These are phyloP conservation scores for Furcifer pardalis DNA, from an alignment of 2,797 vertebrate species.

Conservation along the genomic window DNA sequence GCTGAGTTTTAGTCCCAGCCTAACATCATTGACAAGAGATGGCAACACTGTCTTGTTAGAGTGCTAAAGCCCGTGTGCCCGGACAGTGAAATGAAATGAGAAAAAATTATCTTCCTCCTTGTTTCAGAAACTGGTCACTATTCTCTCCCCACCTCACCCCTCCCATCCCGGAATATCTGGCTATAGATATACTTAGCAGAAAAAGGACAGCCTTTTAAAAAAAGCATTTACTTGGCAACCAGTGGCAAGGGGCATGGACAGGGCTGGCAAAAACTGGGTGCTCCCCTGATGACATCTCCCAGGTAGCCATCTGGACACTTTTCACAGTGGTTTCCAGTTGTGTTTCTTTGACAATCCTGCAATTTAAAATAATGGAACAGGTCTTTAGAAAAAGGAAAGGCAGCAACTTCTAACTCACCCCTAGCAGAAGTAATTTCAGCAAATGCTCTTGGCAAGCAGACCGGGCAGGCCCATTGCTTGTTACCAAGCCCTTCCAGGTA, in stretches of 20 bases:
- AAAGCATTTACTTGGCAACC: slow-evolving; percentile 73
- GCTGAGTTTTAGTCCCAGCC: too few species aligned
- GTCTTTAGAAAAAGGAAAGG: background rate
- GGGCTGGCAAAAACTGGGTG: slow-evolving; percentile 79
- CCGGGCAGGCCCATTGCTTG: background rate
- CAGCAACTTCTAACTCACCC: background rate
- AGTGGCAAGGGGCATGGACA: slow-evolving; percentile 89
- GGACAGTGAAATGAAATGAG: slow-evolving; percentile 21
- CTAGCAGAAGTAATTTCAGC: background rate
- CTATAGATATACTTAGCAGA: background rate
- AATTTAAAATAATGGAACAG: slow-evolving; percentile 22
- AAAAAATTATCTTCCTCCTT: background rate
- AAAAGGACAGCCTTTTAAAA: background rate
- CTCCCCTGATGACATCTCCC: slow-evolving; percentile 64
- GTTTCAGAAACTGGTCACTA: background rate
- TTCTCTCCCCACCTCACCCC: slow-evolving; percentile 9
- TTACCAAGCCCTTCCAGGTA: background rate
- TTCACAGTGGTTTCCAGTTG: slow-evolving; percentile 90
- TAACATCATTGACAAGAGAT: too few species aligned
- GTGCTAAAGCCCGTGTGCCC: too few species aligned
- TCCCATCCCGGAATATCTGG: background rate
- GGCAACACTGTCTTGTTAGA: too few species aligned
- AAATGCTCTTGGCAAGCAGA: slow-evolving; percentile 18
- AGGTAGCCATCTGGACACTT: slow-evolving; percentile 86
- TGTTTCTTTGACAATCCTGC: slow-evolving; percentile 90